Evolutionary conservation across 2,888 invertebrate species (phyloP), one percentile per base, ranked within the genome.

Genomic region (Malthinus flaveolus): DNA sequence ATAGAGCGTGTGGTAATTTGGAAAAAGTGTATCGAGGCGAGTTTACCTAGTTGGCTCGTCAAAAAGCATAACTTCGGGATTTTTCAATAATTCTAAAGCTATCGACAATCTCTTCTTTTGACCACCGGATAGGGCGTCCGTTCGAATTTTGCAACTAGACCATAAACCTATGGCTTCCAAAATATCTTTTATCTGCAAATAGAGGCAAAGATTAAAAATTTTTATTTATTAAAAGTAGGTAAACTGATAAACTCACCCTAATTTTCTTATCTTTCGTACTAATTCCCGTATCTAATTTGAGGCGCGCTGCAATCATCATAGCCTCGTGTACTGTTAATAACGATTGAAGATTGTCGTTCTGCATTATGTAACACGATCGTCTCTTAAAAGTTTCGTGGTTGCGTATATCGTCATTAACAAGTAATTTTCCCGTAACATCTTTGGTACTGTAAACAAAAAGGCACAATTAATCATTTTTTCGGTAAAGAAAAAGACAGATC

Each of bases 11-110:
- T 3, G 11, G 32, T 11, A 11, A 42, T 1, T 12, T 32, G 34
- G 11, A 10, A 46, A 46, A 32, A 32, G 7, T 6, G 4, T 1
- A 32, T 8, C 9, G 32, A 31, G 32, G 11, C 3, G 33, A 42
- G 57, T n/a, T 68, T 81, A 94, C 94, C 92, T 94, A 32, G 95
- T 96, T 15, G 96, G 96, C 80, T 97, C 96, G 76, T 97, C 96
- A 66, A 97, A 86, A 76, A 96, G 93, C 87, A 96, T 89, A 47
- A 96, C 86, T 1, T 93, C 90, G 1, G 96, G 96, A 78, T 97
- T 94, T 76, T 89, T 93, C 66, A 96, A 87, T 68, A 97, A 82
- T 81, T 97, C 96, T 63, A 95, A 80, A 7, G 95, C 95, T 64
- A 96, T 93, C 1, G 95, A 89, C 48, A 97, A 83, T 69, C 96